phyloP scores from a whole-genome alignment of 2,797 vertebrate species.

The Enteromius thamalakanensis region DNA sequence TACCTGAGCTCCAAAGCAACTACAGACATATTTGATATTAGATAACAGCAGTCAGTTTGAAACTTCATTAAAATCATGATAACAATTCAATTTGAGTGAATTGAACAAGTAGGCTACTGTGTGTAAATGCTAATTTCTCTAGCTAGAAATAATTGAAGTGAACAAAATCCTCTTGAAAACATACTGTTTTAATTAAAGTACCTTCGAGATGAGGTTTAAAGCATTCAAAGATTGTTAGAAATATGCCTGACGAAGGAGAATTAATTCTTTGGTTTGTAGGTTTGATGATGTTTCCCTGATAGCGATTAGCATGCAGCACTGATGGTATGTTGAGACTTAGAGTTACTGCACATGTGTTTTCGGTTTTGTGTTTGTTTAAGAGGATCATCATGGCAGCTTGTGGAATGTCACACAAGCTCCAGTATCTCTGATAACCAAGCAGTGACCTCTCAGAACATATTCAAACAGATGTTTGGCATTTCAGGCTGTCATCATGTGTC shows the following conservation, averaged over 20 bases:
- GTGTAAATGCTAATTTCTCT: background rate
- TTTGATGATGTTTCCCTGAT: conserved; percentile 35
- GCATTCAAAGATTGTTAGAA: conserved; percentile 24
- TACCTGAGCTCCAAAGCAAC: background rate
- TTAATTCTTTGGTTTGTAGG: conserved; percentile 16
- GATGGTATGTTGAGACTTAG: conserved; percentile 26
- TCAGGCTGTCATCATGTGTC: conserved; percentile 32
- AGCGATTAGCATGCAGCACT: conserved; percentile 34
- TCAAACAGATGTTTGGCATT: conserved; percentile 50
- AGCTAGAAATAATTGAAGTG: background rate
- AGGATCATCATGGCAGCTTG: conserved; percentile 12
- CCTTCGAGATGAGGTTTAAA: conserved; percentile 12
- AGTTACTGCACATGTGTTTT: no score
- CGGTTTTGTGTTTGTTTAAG: background rate
- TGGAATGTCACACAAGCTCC: conserved; percentile 42
- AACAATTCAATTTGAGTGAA: background rate
- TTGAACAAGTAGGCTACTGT: background rate
- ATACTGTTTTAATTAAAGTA: background rate
- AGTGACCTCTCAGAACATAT: conserved; percentile 18
- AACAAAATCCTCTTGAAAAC: background rate
- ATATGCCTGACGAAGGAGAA: background rate
- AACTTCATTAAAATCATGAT: background rate
- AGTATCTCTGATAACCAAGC: conserved; percentile 35
- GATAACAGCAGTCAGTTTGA: background rate
- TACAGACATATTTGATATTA: background rate